A percentile compares a stretch with the other conserved stretches of the same genome.
Conservation (phyloP, 2,113 vertebrate species). For the Takifugu flavidus region DNA sequence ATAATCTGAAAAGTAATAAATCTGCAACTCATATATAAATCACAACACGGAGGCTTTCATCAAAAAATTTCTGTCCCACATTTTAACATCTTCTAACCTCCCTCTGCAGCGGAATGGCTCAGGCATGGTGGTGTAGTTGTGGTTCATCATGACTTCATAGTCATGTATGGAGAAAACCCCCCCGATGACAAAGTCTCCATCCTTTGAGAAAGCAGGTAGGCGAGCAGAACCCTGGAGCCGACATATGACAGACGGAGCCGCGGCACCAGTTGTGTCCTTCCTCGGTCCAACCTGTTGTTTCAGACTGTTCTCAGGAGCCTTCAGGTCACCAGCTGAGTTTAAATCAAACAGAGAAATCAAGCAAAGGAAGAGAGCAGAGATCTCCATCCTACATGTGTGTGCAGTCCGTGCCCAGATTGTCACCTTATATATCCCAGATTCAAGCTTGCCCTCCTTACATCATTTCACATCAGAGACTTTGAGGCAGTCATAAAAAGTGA, state of each 20-base stretch:
- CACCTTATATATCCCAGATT: too few relatives aligned
- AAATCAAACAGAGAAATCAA: slow-evolving; percentile 7
- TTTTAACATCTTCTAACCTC: slow-evolving; percentile 6
- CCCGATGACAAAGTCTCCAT: slow-evolving; percentile 49
- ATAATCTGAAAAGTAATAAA: too few relatives aligned
- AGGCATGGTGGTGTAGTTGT: slow-evolving; percentile 54
- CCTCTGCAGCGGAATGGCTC: slow-evolving; percentile 32
- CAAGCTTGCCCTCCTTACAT: too few relatives aligned
- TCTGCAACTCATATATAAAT: too few relatives aligned
- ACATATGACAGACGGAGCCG: too few relatives aligned
- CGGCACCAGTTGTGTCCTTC: too few relatives aligned
- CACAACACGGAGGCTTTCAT: not conserved
- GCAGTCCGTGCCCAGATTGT: too few relatives aligned
- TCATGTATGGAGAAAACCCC: slow-evolving; percentile 58
- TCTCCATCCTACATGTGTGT: slow-evolving; percentile 14
- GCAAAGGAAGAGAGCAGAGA: not conserved
- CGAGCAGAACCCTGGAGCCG: too few relatives aligned
- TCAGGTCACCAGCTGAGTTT: slow-evolving; percentile 22
- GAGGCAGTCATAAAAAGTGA: not conserved
- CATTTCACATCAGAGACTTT: too few relatives aligned
- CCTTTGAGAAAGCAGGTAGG: too few relatives aligned
- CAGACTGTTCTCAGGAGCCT: too few relatives aligned
- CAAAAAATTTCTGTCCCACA: slow-evolving; percentile 54
- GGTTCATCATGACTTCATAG: slow-evolving; percentile 32
- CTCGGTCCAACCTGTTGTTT: too few relatives aligned